Evolutionary conservation across 2,113 vertebrate genomes (phyloP).

Genomic region (Gulo gulo): DNA sequence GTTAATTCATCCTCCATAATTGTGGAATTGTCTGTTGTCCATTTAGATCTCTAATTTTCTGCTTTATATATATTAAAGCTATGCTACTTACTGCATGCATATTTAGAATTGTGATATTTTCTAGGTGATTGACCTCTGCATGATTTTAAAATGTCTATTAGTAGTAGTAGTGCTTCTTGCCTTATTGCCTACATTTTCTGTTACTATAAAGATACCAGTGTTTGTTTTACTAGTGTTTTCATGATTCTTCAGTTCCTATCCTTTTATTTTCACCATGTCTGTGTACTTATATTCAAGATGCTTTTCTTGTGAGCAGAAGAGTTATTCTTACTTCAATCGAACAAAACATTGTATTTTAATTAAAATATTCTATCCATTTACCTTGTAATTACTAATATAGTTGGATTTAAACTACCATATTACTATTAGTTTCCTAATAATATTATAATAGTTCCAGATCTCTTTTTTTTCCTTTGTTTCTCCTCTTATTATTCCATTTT

Average conservation of each 20-base stretch:
- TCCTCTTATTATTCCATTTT: not conserved
- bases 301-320: not conserved
- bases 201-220: not conserved
- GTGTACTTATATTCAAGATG: not conserved
- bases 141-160: not conserved
- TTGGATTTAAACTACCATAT: not conserved
- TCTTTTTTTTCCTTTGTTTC: conserved; percentile 16
- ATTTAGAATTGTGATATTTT: not conserved
- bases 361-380: not conserved
- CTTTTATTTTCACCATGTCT: not conserved
- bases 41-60: not conserved
- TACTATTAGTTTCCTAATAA: not conserved
- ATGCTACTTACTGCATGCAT: not conserved
- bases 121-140: not conserved
- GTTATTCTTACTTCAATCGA: not conserved
- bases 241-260: not conserved
- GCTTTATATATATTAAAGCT: not conserved
- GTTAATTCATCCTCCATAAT: not conserved
- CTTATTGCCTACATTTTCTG: not conserved
- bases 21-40: not conserved
- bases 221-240: not conserved
- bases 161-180: not conserved
- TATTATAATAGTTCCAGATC: not conserved
- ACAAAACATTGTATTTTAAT: not conserved
- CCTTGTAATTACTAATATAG: not conserved